phyloP scores from a whole-genome alignment of 2,888 invertebrate genomes.

The Drosophila hamatofila region DNA sequence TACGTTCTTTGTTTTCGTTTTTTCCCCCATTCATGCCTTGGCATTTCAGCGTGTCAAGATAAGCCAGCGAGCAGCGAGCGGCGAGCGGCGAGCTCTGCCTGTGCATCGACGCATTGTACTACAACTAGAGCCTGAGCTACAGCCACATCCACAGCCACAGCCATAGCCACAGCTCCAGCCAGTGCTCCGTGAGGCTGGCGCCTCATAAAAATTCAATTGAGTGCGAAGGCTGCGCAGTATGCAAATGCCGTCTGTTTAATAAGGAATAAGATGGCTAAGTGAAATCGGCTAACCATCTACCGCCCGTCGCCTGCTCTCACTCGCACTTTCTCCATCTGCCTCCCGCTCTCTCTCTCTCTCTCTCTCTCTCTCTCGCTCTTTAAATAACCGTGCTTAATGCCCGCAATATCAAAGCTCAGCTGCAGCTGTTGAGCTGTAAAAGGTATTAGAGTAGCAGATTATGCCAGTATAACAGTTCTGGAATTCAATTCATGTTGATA shows the following conservation, averaged over 20 bases:
- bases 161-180: not conserved
- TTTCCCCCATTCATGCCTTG: conserved; percentile 12
- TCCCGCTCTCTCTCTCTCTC: not conserved
- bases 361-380: not conserved
- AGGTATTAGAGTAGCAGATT: conserved; percentile 3
- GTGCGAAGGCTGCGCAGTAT: conserved; percentile 35
- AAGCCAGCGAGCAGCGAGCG: conserved; percentile 38
- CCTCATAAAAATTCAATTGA: conserved; percentile 66
- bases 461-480: conserved; percentile 9
- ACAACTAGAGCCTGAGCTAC: not conserved
- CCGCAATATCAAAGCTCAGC: conserved; percentile 16
- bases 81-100: not conserved
- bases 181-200: conserved; percentile 10
- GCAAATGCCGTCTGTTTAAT: conserved; percentile 51
- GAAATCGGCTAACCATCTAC: conserved; percentile 40
- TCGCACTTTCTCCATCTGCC: too few relatives aligned
- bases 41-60: conserved; percentile 54
- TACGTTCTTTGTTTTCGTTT: conserved; percentile 16
- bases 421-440: conserved; percentile 29
- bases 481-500: not conserved
- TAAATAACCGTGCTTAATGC: conserved; percentile 1
- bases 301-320: not conserved
- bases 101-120: conserved; percentile 7
- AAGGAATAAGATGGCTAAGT: conserved; percentile 37
- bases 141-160: not conserved